phyloP scores from a whole-genome alignment of 2,888 invertebrate species.

The Tenthredo scrophulariae region DNA sequence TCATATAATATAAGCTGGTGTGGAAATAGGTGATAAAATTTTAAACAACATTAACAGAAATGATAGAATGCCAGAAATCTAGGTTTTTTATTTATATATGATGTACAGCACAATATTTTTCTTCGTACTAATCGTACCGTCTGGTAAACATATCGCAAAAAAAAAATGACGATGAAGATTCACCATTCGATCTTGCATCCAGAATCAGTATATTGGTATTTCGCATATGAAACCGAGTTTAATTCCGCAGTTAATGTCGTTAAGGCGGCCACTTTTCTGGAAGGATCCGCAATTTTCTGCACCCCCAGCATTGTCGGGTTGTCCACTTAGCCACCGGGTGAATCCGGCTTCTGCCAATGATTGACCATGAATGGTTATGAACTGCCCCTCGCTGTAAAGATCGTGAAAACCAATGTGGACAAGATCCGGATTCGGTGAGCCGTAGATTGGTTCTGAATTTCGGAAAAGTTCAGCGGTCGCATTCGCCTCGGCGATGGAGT shows the following conservation, averaged over 20 bases:
- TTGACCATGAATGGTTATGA: slow-evolving; percentile 44
- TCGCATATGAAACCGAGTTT: background rate
- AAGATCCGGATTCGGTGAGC: background rate
- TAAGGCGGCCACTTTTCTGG: background rate
- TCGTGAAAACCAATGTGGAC: slow-evolving; percentile 42
- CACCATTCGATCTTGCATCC: background rate
- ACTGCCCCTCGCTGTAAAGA: slow-evolving; percentile 38
- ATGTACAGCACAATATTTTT: too few species aligned
- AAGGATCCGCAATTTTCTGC: background rate
- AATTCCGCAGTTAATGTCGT: background rate
- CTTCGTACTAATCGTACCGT: too few species aligned
- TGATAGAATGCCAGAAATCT: too few species aligned
- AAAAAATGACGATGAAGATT: background rate
- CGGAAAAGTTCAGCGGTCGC: background rate
- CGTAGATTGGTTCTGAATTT: background rate
- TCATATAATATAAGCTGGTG: too few species aligned
- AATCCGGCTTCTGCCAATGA: slow-evolving; percentile 37
- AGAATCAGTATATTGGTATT: background rate
- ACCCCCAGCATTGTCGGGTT: slow-evolving; percentile 14
- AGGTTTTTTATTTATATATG: too few species aligned
- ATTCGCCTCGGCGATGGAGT: slow-evolving; percentile 28
- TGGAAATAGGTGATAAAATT: too few species aligned
- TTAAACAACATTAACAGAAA: too few species aligned
- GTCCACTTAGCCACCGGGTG: background rate
- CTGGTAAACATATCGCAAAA: too few species aligned